Base-by-base conservation (phyloP, 2,888 invertebrate genomes). In the Sminthurinus aureus region DNA sequence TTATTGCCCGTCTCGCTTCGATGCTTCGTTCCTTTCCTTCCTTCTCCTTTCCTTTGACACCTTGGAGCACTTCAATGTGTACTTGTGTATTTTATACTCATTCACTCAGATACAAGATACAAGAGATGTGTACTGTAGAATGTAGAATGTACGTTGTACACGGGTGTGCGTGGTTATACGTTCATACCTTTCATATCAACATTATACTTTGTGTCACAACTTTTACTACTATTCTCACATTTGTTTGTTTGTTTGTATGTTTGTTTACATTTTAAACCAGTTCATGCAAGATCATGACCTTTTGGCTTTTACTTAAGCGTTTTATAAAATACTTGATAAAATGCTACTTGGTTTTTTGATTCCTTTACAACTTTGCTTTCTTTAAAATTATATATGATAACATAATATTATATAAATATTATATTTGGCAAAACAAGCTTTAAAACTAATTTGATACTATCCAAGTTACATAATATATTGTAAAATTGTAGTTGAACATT, bases 1-100 rank as follows among this genome's bases (percentile, higher is more conserved):
- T 77, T 77, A 77, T 77, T 77, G 77, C 77, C 76, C 20, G 69
- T 69, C 76, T 76, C 76, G 51, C 74, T 38, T 73, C 73, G 24
- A n/a, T n/a, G 51, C 74, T 38, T 38, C 38, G 38, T 38, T 74
- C 2, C 26, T 38, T 26, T 74, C 51, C 76, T 51, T n/a, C 58
- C 20, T 20, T 22, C 64, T 77, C 77, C 77, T 58, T 15, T 22
- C 38, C 38, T 22, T 58, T 12, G 50, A 24, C 24, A 58, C 77
- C 18, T 58, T 58, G 58, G 58, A 58, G 58, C 18, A 24, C 71
- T 15, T 13, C 24, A 13, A 24, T 13, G 24, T 71, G 24, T 24
- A 71, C 71, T 26, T 71, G 22, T 71, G 13, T 13, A 9, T 26
- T 71, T 24, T 71, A 3, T 13, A 9, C 71, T 24, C 71, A 12